These are phyloP conservation scores for Copidosoma aretas DNA, from an alignment of 2,888 invertebrate genomes.

Conservation along the genomic window DNA sequence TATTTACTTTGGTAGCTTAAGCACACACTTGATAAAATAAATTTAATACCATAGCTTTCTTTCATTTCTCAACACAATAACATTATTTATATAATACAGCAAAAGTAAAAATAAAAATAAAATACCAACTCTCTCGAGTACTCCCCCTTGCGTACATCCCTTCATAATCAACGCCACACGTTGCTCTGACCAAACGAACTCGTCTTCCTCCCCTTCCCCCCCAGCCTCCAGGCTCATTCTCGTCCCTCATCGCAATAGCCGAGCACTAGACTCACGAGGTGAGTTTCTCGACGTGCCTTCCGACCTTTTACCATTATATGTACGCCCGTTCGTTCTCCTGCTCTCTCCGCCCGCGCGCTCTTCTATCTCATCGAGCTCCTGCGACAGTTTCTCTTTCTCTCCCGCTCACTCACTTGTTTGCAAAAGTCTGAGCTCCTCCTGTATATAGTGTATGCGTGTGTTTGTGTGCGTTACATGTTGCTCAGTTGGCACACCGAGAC, in stretches of 20 bases:
- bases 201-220: conserved; percentile 4
- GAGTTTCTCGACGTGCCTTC: conserved; percentile 13
- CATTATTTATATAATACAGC: too few relatives aligned
- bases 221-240: neutral
- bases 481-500: neutral
- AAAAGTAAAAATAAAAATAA: too few relatives aligned
- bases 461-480: neutral
- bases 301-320: conserved; percentile 30
- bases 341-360: neutral
- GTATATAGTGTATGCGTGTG: too few relatives aligned
- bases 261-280: neutral
- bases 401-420: neutral
- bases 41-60: too few relatives aligned
- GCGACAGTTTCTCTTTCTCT: conserved; percentile 3
- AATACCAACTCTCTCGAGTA: too few relatives aligned
- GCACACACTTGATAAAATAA: too few relatives aligned
- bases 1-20: too few relatives aligned
- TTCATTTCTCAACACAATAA: too few relatives aligned
- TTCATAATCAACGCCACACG: conserved; percentile 19
- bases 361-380: conserved; percentile 24
- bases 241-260: too few relatives aligned
- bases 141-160: neutral
- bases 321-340: neutral
- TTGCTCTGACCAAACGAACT: conserved; percentile 26
- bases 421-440: neutral